A percentile compares a stretch with the other conserved stretches of the same genome.
phyloP scores from a whole-genome alignment of 2,797 vertebrate species.

The Parauchenoglanis punctatus region DNA sequence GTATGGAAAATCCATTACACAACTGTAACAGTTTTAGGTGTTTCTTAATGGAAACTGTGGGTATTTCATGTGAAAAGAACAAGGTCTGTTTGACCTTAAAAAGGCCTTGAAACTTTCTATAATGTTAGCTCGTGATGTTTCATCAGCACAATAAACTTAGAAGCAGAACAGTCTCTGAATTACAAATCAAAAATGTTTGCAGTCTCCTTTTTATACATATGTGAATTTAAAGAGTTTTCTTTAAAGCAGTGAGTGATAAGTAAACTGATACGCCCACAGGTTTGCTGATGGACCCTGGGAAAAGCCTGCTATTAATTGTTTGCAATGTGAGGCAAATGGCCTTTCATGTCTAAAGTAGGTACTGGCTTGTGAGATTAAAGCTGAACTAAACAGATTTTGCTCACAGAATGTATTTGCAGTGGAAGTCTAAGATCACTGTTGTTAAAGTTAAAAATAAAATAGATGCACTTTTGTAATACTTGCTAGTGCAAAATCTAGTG shows the following conservation, averaged over 20 bases:
- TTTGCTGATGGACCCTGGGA: background rate
- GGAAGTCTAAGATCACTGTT: background rate
- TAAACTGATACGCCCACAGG: background rate
- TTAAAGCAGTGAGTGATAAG: background rate
- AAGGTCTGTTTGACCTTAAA: background rate
- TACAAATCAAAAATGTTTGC: background rate
- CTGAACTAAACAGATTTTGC: background rate
- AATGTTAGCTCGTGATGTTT: background rate
- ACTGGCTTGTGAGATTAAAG: background rate
- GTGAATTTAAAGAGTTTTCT: background rate
- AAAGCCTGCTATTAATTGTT: background rate
- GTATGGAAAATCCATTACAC: too few species aligned
- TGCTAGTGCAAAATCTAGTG: background rate
- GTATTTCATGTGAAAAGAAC: background rate
- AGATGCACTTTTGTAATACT: background rate
- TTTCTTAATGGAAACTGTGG: background rate
- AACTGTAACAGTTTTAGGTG: background rate
- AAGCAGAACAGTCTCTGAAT: background rate
- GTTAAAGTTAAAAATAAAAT: background rate
- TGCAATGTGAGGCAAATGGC: background rate
- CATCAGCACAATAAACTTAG: background rate
- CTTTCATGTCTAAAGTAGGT: background rate
- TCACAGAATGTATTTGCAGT: background rate
- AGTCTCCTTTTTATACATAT: background rate
- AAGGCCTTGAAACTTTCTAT: background rate